Base-by-base conservation (phyloP, 2,113 vertebrate genomes). In the Hemicordylus capensis region DNA sequence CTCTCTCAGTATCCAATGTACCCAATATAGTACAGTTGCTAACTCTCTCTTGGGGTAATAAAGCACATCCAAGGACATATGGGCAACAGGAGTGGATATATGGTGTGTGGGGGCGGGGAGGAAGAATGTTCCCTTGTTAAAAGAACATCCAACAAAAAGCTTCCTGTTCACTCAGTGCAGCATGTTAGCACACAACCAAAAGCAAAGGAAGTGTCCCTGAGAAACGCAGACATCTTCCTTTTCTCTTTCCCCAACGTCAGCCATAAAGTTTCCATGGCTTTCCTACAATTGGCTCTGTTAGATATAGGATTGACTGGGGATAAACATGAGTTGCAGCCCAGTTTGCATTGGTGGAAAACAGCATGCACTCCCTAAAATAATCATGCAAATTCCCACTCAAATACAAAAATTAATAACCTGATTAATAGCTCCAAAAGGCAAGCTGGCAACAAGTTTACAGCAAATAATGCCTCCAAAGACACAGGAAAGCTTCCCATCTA, bases 71-170 rank as follows among this genome's bases (percentile, higher is more conserved):
- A 1, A 83, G 63, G 44, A 46, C 34, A 48, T 22, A 0, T 1
- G 3, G 20, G 19, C 0, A n/a, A 46, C 51, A 72, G 34, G 22
- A 2, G n/a, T n/a, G 37, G 6, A 48, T n/a, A n/a, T n/a, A n/a
- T n/a, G n/a, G n/a, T n/a, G 44, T 12, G 44, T 4, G 4, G 20
- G 6, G 15, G 2, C 6, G 72, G 11, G 12, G 28, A 17, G 8
- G 12, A 12, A 74, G 63, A 67, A 67, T 7, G 24, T 39, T 28
- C n/a, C 34, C 28, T 42, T 51, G 22, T 48, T 8, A 34, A 42
- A 19, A n/a, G 4, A 67, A 31, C 6, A 31, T 15, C 37, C 37
- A 69, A 2, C 42, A 4, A 31, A 31, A 37, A 6, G 5, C 34
- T 46, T 42, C 26, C 31, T 84, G 14, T 37, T 51, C 42, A 37